These are phyloP conservation scores for Polia nebulosa DNA, from an alignment of 2,888 invertebrate species.

Conservation along the genomic window DNA sequence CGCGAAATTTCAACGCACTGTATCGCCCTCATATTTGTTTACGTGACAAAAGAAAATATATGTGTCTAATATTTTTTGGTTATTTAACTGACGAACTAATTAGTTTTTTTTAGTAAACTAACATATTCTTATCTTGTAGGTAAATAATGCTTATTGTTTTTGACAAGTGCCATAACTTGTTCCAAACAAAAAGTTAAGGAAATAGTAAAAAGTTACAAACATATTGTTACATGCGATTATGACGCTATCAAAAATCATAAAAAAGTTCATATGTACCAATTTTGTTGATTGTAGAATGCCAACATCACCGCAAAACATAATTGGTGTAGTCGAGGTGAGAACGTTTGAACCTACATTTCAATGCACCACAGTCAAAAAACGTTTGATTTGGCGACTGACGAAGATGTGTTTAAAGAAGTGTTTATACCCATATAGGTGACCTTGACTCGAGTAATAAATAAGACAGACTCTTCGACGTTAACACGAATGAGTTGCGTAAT, in stretches of 20 bases:
- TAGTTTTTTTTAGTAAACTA: no score
- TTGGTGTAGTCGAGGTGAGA: slow-evolving; percentile 7
- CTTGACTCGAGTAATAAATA: slow-evolving; percentile 71
- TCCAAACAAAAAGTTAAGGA: not conserved
- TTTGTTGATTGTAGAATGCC: slow-evolving; percentile 15
- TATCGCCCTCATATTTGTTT: no score
- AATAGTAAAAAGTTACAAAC: slow-evolving; percentile 4
- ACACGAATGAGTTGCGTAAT: slow-evolving; percentile 71
- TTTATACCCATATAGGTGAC: slow-evolving; percentile 59
- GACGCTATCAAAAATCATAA: not conserved
- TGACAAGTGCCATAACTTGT: not conserved
- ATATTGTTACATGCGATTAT: slow-evolving; percentile 9
- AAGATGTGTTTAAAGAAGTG: slow-evolving; percentile 4
- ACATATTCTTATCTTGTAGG: no score
- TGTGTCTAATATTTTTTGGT: no score
- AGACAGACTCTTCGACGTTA: slow-evolving; percentile 61
- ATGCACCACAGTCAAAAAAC: slow-evolving; percentile 4
- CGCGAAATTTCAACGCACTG: no score
- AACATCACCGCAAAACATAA: slow-evolving; percentile 18
- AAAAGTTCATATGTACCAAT: slow-evolving; percentile 16
- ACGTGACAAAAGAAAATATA: no score
- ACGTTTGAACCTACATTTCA: slow-evolving; percentile 20
- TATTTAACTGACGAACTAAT: no score
- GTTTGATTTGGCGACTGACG: slow-evolving; percentile 14
- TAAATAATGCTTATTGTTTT: no score